Evolutionary conservation across 2,797 vertebrate genomes (phyloP), one percentile per base, ranked within the genome.

Genomic region (Melanotaenia parkinsoni): DNA sequence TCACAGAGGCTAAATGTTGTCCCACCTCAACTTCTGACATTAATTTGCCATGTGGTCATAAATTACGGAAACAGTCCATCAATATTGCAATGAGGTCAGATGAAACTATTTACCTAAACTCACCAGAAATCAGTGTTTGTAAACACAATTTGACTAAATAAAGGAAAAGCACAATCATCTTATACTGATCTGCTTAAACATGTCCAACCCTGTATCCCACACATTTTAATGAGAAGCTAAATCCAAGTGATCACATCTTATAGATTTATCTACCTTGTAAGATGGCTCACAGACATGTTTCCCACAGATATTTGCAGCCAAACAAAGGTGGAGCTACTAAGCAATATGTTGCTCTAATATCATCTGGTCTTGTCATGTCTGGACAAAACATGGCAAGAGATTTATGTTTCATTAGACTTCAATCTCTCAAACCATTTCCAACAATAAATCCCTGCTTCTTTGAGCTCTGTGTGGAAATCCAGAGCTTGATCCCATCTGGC

Each of bases 301-400:
- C 68, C 61, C 35, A 50, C 22, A 35, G 61, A 38, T 51, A 76
- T 30, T 33, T 56, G 24, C 40, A 70, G 22, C 26, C 63, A 59
- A 22, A 51, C 43, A 45, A 16, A 45, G 43, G 43, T 6, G 18
- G 18, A 5, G 43, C 43, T 16, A 16, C 40, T 43, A 13, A 43
- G 40, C 40, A 50, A 20, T 20, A 9, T 50, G 47, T 51, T 51
- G 47, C 47, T 51, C 18, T 22, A 51, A n/a, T 10, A 24, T 26
- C 11, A 26, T 12, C 11, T 53, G 22, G 11, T 13, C 24, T 26
- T 0, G n/a, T 26, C 24, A 5, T 28, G 51, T 26, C 51, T 54
- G 51, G 51, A 51, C 51, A 28, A 5, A 54, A 54, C 28, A 10
- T 4, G 26, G 51, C 12, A 24, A 24, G 24, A 28, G 3, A 13